Evolutionary conservation across 2,113 vertebrate species (phyloP).

Genomic region (Scopus umbretta): DNA sequence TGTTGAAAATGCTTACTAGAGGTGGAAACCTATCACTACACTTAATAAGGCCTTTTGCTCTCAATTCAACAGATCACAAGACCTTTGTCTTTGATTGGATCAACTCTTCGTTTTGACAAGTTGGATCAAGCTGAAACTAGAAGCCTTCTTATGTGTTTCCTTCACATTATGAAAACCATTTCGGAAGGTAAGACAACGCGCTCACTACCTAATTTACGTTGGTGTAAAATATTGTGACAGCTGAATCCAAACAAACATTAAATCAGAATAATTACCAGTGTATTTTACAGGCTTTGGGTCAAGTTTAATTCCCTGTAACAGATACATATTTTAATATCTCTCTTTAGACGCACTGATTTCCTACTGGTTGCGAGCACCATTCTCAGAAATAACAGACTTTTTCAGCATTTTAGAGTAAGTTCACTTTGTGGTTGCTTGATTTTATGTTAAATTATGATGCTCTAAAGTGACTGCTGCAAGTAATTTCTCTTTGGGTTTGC

Average conservation of each 20-base stretch:
- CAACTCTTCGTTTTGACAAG: slow-evolving; percentile 93
- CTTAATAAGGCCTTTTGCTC: not conserved
- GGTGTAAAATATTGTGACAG: not conserved
- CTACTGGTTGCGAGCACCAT: slow-evolving; percentile 93
- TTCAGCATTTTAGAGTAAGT: slow-evolving; percentile 99
- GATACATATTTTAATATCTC: not conserved
- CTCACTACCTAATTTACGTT: not conserved
- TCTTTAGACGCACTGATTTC: slow-evolving; percentile 90
- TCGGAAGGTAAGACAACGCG: slow-evolving; percentile 81
- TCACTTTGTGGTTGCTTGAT: not conserved
- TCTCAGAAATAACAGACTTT: slow-evolving; percentile 94
- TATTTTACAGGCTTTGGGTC: not conserved
- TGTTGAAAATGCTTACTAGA: not conserved
- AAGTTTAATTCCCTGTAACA: not conserved
- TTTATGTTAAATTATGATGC: not conserved
- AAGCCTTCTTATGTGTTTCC: slow-evolving; percentile 94
- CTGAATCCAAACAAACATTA: not conserved
- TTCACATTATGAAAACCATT: slow-evolving; percentile 99
- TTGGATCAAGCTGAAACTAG: slow-evolving; percentile 96
- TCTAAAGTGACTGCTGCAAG: not conserved
- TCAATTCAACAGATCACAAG: slow-evolving; percentile 81
- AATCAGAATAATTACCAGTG: not conserved
- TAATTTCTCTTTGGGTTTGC: not conserved
- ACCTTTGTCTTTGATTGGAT: slow-evolving; percentile 94
- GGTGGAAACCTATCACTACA: not conserved